phyloP scores from a whole-genome alignment of 1,140 invertebrate genomes.

The Apis florea region DNA sequence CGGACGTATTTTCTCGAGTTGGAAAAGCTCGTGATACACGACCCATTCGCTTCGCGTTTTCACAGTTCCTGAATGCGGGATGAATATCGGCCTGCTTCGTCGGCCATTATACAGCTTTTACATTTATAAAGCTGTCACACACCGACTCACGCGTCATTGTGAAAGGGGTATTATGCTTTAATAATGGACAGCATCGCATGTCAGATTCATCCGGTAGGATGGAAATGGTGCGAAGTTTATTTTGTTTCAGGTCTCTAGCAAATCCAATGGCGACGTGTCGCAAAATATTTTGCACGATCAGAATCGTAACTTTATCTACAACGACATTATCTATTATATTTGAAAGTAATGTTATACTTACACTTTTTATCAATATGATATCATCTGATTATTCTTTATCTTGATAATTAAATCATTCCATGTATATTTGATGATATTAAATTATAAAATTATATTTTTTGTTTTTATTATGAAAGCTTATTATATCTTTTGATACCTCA shows the following conservation, averaged over 20 bases:
- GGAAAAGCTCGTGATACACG: constrained; percentile 53
- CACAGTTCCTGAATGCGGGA: constrained; percentile 61
- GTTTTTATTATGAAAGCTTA: too few relatives aligned
- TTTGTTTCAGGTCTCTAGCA: constrained; percentile 49
- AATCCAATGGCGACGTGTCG: constrained; percentile 9
- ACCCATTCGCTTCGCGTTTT: constrained; percentile 56
- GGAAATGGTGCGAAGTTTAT: constrained; percentile 59
- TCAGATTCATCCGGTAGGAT: constrained; percentile 64
- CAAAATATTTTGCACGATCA: constrained; percentile 1
- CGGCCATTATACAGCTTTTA: constrained; percentile 65
- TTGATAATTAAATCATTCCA: too few relatives aligned
- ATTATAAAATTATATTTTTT: too few relatives aligned
- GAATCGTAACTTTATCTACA: constrained; percentile 9
- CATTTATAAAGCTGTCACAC: constrained; percentile 67
- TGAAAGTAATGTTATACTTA: too few relatives aligned
- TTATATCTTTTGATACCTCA: too few relatives aligned
- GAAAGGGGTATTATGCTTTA: constrained; percentile 71
- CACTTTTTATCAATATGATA: background rate
- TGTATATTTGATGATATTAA: too few relatives aligned
- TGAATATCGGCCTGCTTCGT: constrained; percentile 63
- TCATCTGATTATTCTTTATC: background rate
- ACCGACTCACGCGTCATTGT: constrained; percentile 53
- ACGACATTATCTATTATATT: background rate
- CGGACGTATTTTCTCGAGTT: constrained; percentile 52
- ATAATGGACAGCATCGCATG: constrained; percentile 63